Conservation (phyloP, 1,140 invertebrate species). For the Drosophila guanche region DNA sequence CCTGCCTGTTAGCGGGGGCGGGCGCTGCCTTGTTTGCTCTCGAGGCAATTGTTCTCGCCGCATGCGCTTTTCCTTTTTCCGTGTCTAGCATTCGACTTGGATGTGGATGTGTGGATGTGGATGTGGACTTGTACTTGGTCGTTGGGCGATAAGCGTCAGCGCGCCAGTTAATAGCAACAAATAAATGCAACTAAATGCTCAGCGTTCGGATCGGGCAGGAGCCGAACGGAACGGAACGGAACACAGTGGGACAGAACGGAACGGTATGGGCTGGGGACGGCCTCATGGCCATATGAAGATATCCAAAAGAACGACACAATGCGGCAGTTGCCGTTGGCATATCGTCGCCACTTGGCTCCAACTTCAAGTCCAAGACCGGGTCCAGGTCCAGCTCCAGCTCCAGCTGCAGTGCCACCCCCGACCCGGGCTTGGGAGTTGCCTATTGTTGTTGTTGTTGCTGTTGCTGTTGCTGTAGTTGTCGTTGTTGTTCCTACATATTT, state of each 20-base stretch:
- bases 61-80: conserved; percentile 71
- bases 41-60: conserved; percentile 77
- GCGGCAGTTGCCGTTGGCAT: conserved; percentile 75
- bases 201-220: conserved; percentile 14
- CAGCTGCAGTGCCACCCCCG: conserved; percentile 11
- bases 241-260: neutral
- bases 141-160: conserved; percentile 75
- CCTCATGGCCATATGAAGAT: conserved; percentile 73
- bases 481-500: conserved; percentile 48
- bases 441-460: conserved; percentile 2
- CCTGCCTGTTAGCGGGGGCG: conserved; percentile 24
- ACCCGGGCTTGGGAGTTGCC: conserved; percentile 18
- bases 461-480: conserved; percentile 15
- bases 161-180: conserved; percentile 83
- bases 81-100: conserved; percentile 58
- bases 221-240: conserved; percentile 14
- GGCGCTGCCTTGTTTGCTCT: conserved; percentile 46
- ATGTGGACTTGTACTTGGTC: conserved; percentile 12
- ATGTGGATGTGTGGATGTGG: conserved; percentile 25
- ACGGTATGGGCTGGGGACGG: conserved; percentile 4
- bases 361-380: no score
- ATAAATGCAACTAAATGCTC: conserved; percentile 83
- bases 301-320: conserved; percentile 82
- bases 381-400: conserved; percentile 1
- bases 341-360: conserved; percentile 60